A percentile compares a stretch with the other conserved stretches of the same genome.
These are phyloP conservation scores for Alces alces DNA, from an alignment of 2,113 vertebrate species.

Conservation along the genomic window DNA sequence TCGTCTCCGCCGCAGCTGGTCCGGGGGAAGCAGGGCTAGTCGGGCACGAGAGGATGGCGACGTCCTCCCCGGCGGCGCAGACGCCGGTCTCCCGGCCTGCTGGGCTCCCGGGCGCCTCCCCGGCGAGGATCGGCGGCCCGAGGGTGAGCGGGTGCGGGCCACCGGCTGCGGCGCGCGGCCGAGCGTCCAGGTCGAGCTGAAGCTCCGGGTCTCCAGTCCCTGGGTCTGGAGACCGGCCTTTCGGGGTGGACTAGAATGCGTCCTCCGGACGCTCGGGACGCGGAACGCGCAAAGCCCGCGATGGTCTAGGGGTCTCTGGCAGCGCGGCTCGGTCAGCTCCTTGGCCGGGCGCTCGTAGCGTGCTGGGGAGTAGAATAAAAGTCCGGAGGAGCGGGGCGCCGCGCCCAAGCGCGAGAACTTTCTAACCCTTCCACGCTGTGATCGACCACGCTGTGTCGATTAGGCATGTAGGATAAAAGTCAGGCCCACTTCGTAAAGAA, in stretches of 20 bases:
- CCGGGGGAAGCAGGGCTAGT: neutral
- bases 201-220: neutral
- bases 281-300: neutral
- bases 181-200: fast-evolving
- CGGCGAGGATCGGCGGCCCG: neutral
- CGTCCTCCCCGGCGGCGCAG: neutral
- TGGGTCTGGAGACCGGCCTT: neutral
- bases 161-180: fast-evolving
- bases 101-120: neutral
- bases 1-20: neutral
- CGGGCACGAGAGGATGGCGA: neutral
- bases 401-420: neutral
- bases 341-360: neutral
- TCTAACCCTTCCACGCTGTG: neutral
- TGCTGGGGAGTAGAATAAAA: neutral
- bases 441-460: neutral
- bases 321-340: neutral
- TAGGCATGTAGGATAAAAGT: neutral
- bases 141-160: neutral
- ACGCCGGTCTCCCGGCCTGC: fast-evolving
- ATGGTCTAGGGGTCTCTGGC: neutral
- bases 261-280: neutral
- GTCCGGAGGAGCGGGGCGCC: neutral
- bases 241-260: no score
- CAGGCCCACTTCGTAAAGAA: neutral